Percentiles rank a stretch among this genome's conserved stretches.
phyloP scores from a whole-genome alignment of 2,797 vertebrate genomes.

The Percopsis omiscomaycus region DNA sequence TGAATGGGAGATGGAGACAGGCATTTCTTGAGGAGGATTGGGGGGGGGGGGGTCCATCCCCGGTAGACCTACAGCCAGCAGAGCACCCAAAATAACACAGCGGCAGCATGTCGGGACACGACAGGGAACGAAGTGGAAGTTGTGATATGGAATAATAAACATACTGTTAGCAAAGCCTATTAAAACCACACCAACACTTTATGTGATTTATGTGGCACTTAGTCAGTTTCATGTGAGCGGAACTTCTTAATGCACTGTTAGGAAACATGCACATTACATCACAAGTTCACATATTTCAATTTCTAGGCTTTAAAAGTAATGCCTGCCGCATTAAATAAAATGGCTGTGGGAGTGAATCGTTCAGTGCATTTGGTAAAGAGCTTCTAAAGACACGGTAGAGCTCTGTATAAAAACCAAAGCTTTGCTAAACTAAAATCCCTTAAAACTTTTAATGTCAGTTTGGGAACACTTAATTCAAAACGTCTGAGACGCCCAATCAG shows the following conservation, averaged over 20 bases:
- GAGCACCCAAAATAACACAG: slow-evolving; percentile 29
- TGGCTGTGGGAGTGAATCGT: no score
- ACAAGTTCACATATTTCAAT: slow-evolving; percentile 5
- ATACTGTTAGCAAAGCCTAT: slow-evolving; percentile 21
- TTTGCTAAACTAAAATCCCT: no score
- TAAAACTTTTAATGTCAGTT: no score
- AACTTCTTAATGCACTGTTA: not conserved
- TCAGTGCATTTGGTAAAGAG: no score
- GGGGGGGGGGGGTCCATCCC: slow-evolving; percentile 16
- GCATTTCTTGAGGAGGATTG: slow-evolving; percentile 10
- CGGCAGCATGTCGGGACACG: slow-evolving; percentile 47
- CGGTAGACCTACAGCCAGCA: slow-evolving; percentile 4
- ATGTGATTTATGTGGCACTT: not conserved
- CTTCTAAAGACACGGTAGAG: no score
- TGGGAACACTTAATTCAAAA: no score
- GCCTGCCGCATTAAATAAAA: not conserved
- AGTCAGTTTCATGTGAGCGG: not conserved
- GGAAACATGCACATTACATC: not conserved
- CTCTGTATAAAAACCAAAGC: no score
- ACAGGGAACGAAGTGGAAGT: slow-evolving; percentile 7
- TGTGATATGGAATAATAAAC: slow-evolving; percentile 40
- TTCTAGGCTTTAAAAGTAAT: not conserved
- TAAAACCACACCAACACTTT: not conserved
- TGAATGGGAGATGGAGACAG: slow-evolving; percentile 21
- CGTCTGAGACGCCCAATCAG: no score